Evolutionary conservation across 1,140 invertebrate genomes (phyloP).

Genomic region (Pogonomyrmex barbatus): DNA sequence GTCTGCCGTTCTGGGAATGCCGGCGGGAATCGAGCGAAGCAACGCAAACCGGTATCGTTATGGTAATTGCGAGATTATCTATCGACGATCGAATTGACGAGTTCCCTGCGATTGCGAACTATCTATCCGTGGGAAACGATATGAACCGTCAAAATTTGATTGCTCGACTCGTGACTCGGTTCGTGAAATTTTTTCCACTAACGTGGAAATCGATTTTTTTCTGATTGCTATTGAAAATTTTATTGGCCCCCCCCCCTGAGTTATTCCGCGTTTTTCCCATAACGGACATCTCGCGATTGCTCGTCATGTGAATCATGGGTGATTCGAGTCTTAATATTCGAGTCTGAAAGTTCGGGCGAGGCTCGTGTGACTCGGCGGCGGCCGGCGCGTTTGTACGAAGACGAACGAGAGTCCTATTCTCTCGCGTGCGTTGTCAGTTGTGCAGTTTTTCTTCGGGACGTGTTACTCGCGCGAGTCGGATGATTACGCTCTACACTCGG

Average conservation of each 20-base stretch:
- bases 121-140: slow-evolving; percentile 3
- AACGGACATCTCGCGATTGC: slow-evolving; percentile 13
- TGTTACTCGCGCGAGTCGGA: slow-evolving; percentile 65
- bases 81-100: slow-evolving; percentile 19
- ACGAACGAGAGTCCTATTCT: slow-evolving; percentile 31
- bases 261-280: not conserved
- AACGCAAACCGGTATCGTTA: slow-evolving; percentile 35
- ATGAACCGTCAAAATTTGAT: not conserved
- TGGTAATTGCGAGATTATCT: slow-evolving; percentile 38
- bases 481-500: slow-evolving; percentile 65
- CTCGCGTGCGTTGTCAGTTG: slow-evolving; percentile 47
- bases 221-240: not conserved
- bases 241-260: not conserved
- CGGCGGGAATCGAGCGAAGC: slow-evolving; percentile 25
- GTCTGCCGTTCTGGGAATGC: not conserved
- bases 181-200: not conserved
- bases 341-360: not conserved
- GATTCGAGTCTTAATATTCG: slow-evolving; percentile 27
- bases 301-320: not conserved
- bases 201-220: not conserved
- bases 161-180: not conserved
- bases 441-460: slow-evolving; percentile 33
- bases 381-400: not conserved
- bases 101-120: not conserved
- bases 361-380: slow-evolving; percentile 32